Evolutionary conservation across 2,797 vertebrate species (phyloP).

Genomic region (Micrastur ruficollis): DNA sequence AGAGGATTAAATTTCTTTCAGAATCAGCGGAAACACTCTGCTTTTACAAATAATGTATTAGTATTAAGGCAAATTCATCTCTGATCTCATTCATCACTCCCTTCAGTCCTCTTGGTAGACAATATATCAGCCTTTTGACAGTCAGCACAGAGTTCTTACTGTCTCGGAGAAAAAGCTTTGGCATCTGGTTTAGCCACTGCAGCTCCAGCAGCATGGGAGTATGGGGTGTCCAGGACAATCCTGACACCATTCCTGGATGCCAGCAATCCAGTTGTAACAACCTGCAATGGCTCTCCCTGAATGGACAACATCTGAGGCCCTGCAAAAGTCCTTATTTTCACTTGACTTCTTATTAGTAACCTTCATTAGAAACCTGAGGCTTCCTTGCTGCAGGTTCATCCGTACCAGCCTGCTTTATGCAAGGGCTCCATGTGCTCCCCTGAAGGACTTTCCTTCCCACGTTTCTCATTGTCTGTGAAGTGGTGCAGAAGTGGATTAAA

Average conservation of each 20-base stretch:
- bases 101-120: not conserved
- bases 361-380: not conserved
- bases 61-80: conserved; percentile 46
- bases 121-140: conserved; percentile 5
- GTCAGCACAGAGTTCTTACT: not conserved
- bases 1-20: conserved; percentile 58
- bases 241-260: not conserved
- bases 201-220: not conserved
- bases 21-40: conserved; percentile 44
- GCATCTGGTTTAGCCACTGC: not conserved
- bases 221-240: not conserved
- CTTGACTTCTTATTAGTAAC: not conserved
- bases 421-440: not conserved
- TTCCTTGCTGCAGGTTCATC: not conserved
- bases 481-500: conserved; percentile 38
- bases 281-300: not conserved
- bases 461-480: conserved; percentile 27
- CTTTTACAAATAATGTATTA: conserved; percentile 38
- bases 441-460: not conserved
- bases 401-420: rapidly evolving
- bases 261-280: not conserved
- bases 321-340: not conserved
- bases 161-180: not conserved
- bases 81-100: conserved; percentile 52
- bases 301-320: not conserved